Conservation (phyloP, 2,113 vertebrate genomes). For the Corynorhinus townsendii region DNA sequence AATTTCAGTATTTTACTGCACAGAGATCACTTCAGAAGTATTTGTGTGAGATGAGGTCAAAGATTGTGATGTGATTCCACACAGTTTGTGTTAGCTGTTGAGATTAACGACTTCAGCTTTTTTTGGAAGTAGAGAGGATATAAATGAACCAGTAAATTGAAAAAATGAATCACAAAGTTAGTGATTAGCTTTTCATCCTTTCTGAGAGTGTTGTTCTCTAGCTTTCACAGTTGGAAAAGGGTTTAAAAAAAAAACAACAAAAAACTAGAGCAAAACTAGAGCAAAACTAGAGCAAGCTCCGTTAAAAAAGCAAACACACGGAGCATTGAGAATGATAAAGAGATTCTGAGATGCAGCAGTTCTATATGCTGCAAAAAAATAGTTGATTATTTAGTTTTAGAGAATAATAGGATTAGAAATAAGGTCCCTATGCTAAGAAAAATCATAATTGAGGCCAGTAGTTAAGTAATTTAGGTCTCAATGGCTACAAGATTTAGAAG, state of each 20-base stretch:
- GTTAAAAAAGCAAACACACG: not conserved
- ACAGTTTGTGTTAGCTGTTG: not conserved
- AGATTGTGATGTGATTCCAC: not conserved
- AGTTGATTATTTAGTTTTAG: slow-evolving; percentile 24
- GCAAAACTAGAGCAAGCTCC: no score
- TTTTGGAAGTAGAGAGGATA: not conserved
- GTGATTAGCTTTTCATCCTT: not conserved
- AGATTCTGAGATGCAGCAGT: slow-evolving; percentile 15
- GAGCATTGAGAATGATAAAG: not conserved
- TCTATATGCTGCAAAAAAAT: not conserved
- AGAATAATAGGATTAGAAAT: slow-evolving; percentile 24
- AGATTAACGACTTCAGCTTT: not conserved
- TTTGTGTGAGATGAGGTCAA: slow-evolving; percentile 20
- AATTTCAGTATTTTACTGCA: not conserved
- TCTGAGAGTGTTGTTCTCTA: not conserved
- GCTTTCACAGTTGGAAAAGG: not conserved
- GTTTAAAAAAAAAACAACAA: not conserved
- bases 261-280: not conserved
- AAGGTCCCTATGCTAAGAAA: not conserved
- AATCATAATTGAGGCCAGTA: not conserved
- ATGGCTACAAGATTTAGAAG: not conserved
- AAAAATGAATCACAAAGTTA: slow-evolving; percentile 10
- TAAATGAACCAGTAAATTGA: not conserved
- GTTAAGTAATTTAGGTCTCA: not conserved
- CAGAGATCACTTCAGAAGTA: not conserved